phyloP scores from a whole-genome alignment of 2,888 invertebrate genomes.

The Marronus borbonicus region DNA sequence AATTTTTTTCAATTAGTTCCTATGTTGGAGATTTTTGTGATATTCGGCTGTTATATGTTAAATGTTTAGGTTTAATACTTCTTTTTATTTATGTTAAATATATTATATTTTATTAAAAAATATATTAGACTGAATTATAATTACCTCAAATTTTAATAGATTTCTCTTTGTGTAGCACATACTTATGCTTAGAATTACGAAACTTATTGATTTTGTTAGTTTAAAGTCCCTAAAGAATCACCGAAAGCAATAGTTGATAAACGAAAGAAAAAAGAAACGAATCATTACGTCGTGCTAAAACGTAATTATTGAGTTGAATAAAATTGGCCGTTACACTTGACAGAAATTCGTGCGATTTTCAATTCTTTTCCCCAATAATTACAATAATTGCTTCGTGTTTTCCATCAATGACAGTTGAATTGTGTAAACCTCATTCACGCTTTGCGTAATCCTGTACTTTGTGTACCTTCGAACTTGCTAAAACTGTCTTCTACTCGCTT shows the following conservation, averaged over 20 bases:
- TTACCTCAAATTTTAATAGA: too few relatives aligned
- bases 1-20: too few relatives aligned
- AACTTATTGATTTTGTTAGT: too few relatives aligned
- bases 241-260: not conserved
- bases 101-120: too few relatives aligned
- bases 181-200: too few relatives aligned
- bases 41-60: too few relatives aligned
- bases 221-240: too few relatives aligned
- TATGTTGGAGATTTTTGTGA: too few relatives aligned
- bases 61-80: too few relatives aligned
- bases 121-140: too few relatives aligned
- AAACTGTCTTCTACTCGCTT: not conserved
- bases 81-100: too few relatives aligned
- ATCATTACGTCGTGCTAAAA: slow-evolving; percentile 10
- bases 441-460: not conserved
- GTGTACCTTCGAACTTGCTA: slow-evolving; percentile 7
- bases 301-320: slow-evolving; percentile 14
- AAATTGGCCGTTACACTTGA: slow-evolving; percentile 29
- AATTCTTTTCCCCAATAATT: not conserved
- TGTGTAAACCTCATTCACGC: slow-evolving; percentile 31
- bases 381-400: slow-evolving; percentile 9
- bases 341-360: slow-evolving; percentile 19
- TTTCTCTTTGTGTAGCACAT: too few relatives aligned
- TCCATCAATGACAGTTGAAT: slow-evolving; percentile 20
- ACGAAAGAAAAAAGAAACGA: not conserved